Base-by-base conservation (phyloP, 2,797 vertebrate species). In the Hipposideros larvatus region DNA sequence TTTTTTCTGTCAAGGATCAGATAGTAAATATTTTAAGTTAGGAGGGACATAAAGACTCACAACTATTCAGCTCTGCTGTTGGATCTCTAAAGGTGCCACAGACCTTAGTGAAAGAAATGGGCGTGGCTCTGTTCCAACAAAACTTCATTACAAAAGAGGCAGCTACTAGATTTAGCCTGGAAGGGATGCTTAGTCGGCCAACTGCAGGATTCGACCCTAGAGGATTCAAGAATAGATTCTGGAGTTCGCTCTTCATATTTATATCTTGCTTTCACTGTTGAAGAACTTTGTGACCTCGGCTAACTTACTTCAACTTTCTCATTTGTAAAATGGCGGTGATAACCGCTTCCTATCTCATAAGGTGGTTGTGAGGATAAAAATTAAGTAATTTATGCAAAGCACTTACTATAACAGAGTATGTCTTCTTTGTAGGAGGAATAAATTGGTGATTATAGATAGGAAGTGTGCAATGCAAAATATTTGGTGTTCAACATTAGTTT, bases 401-500 rank as follows among this genome's bases (percentile, higher is more conserved):
- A 61, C 2, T 70, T 84, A 74, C 10, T 93, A 71, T 48, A 70
- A 63, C 43, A 82, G 18, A 18, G 7, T 63, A 77, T 65, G 26
- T 71, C 34, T 57, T 71, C 48, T 94, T 83, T 86, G 63, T 61
- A 78, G 57, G 55, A 91, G 84, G 70, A 89, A 87, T 82, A 91
- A 46, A 80, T 87, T 85, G 43, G 53, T 87, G 11, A 93, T 90
- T 88, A 82, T 68, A 91, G 82, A 78, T 68, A 43, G 26, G 59
- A 21, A 91, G 31, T 18, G 24, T 59, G 31, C 46, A 83, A 86
- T 70, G 63, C 13, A 80, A 95, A 95, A 68, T 91, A 92, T 87
- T 66, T 94, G 34, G 13, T 63, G 82, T 65, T 92, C 77, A 85
- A 78, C n/a, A 94, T 82, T 87, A 46, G 16, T 77, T 77, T 95